These are phyloP conservation scores for Coleophora flavipennella DNA, from an alignment of 2,888 invertebrate genomes.

Conservation along the genomic window DNA sequence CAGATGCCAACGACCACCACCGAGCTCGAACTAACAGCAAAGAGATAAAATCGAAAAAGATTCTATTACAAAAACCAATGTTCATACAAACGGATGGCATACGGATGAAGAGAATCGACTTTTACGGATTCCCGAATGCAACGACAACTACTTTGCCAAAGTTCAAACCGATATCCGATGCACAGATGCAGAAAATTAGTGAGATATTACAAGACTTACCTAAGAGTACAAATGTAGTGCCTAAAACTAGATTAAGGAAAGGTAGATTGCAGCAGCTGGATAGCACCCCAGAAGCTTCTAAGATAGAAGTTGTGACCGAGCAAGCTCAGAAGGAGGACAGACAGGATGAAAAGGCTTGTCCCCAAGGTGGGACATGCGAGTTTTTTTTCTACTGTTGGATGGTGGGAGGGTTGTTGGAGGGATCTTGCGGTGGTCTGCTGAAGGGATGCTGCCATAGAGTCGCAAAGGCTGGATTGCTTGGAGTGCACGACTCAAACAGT, in stretches of 20 bases:
- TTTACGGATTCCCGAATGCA: constrained; percentile 36
- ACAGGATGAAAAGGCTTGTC: constrained; percentile 72
- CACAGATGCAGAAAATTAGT: constrained; percentile 49
- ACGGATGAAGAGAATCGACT: constrained; percentile 34
- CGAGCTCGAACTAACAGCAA: constrained; percentile 40
- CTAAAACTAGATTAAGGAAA: constrained; percentile 25
- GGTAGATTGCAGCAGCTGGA: constrained; percentile 31
- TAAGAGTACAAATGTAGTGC: constrained; percentile 18
- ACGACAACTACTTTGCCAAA: constrained; percentile 41
- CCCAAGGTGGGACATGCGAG: constrained; percentile 86
- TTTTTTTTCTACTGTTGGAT: constrained; percentile 95
- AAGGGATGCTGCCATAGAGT: constrained; percentile 90
- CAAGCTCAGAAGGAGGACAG: constrained; percentile 23
- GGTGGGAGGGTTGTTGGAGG: constrained; percentile 88
- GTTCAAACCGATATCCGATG: constrained; percentile 61
- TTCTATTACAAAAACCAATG: constrained; percentile 49
- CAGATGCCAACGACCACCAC: constrained; percentile 66
- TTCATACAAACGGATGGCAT: constrained; percentile 47
- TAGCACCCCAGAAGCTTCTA: constrained; percentile 9
- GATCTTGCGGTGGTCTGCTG: constrained; percentile 85
- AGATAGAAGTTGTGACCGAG: constrained; percentile 13
- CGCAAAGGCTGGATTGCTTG: constrained; percentile 76
- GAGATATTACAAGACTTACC: constrained; percentile 47
- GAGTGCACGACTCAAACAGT: constrained; percentile 76
- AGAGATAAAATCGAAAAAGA: constrained; percentile 21